phyloP scores from a whole-genome alignment of 1,140 invertebrate genomes.

The Phortica variegata region DNA sequence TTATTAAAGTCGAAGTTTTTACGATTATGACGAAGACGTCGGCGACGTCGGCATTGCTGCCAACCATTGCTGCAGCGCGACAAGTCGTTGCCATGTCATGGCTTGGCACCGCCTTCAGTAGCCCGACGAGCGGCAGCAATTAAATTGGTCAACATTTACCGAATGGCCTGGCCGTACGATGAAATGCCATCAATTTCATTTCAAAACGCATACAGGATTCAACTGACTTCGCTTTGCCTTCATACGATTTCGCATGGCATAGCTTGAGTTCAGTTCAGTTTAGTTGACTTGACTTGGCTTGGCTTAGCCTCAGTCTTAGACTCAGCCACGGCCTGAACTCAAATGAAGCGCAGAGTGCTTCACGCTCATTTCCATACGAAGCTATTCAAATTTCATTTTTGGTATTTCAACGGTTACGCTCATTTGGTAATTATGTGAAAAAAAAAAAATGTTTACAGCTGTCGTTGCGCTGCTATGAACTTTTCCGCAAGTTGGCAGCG shows the following conservation, averaged over 20 bases:
- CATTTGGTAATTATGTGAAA: constrained; percentile 54
- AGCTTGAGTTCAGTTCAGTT: constrained; percentile 18
- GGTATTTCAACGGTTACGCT: constrained; percentile 36
- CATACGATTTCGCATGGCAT: no score
- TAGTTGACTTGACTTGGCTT: constrained; percentile 13
- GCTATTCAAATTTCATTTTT: constrained; percentile 46
- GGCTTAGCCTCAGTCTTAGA: no score
- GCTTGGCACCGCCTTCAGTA: no score
- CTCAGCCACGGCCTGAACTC: constrained; percentile 1
- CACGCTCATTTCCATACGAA: neutral
- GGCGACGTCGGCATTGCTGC: constrained; percentile 12
- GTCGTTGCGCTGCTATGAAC: constrained; percentile 34
- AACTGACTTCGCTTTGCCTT: no score
- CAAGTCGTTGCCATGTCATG: constrained; percentile 1
- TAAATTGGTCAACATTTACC: constrained; percentile 40
- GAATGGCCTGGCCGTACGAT: constrained; percentile 21
- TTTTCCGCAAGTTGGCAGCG: constrained; percentile 30
- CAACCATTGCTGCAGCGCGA: constrained; percentile 9
- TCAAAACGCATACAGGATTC: neutral
- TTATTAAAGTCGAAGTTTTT: constrained; percentile 51
- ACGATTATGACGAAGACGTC: constrained; percentile 44
- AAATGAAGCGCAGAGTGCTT: neutral
- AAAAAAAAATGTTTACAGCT: constrained; percentile 17
- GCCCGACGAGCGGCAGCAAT: constrained; percentile 37
- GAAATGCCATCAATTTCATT: constrained; percentile 34